These are phyloP conservation scores for Exaiptasia diaphana DNA, from an alignment of 64 coral and sea anemone species.

Conservation along the genomic window DNA sequence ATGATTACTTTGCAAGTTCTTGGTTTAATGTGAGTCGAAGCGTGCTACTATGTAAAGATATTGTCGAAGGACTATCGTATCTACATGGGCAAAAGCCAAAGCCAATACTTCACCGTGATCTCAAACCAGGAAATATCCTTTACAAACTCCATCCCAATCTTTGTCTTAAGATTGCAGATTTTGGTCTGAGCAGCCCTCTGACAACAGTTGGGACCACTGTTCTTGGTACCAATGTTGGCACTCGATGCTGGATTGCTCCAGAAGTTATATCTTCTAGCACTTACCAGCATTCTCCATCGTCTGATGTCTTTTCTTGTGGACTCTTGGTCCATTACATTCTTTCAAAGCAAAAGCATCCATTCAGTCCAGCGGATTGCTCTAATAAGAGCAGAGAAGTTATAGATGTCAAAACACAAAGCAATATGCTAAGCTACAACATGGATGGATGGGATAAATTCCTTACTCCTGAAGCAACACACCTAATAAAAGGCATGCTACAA, in stretches of 20 bases:
- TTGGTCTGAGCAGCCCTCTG: conserved; percentile 40
- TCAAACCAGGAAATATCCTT: conserved; percentile 69
- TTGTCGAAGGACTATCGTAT: conserved; percentile 11
- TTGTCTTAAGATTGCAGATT: conserved; percentile 59
- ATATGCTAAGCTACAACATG: neutral
- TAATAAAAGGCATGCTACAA: neutral
- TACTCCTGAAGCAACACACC: neutral
- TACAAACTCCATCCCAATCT: conserved; percentile 41
- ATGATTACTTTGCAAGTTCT: conserved; percentile 13
- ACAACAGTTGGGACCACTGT: neutral
- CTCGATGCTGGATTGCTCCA: conserved; percentile 25
- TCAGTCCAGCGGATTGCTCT: neutral
- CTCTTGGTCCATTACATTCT: conserved; percentile 1
- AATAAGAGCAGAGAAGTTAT: neutral
- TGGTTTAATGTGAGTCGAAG: neutral
- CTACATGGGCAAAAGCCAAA: conserved; percentile 34
- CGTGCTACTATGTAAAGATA: neutral
- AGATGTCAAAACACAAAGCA: neutral
- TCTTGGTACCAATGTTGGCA: neutral
- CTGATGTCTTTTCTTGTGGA: conserved; percentile 44
- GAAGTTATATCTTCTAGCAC: neutral
- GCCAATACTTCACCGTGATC: conserved; percentile 49
- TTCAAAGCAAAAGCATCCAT: conserved; percentile 5
- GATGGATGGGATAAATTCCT: neutral
- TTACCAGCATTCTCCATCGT: neutral